Evolutionary conservation across 1,140 invertebrate species (phyloP).

Genomic region (Nilaparvata lugens): DNA sequence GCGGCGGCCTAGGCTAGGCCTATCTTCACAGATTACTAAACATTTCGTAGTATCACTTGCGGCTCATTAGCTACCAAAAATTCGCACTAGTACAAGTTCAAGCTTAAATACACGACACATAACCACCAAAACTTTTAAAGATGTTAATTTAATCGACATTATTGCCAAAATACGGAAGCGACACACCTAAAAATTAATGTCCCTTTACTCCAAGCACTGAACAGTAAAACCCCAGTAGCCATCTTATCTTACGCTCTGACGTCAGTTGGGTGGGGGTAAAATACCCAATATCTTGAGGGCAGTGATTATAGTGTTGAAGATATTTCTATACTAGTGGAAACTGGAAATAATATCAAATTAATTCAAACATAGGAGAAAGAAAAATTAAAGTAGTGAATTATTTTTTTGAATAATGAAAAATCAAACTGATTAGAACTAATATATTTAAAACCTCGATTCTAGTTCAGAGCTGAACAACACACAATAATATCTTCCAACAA

Average conservation of each 20-base stretch:
- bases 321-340: too few relatives aligned
- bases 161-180: slow-evolving; percentile 41
- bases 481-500: too few relatives aligned
- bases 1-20: slow-evolving; percentile 18
- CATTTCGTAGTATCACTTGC: slow-evolving; percentile 8
- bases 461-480: too few relatives aligned
- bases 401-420: too few relatives aligned
- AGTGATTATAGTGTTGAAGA: background rate
- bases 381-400: too few relatives aligned
- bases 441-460: too few relatives aligned
- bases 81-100: slow-evolving; percentile 28
- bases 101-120: slow-evolving; percentile 23
- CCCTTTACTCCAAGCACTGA: slow-evolving; percentile 37
- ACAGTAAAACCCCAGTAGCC: slow-evolving; percentile 41
- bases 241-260: slow-evolving; percentile 32
- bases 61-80: slow-evolving; percentile 21
- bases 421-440: too few relatives aligned
- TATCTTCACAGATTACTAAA: slow-evolving; percentile 16
- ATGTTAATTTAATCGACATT: slow-evolving; percentile 43
- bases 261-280: slow-evolving; percentile 18
- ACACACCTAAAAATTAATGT: slow-evolving; percentile 55
- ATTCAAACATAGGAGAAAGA: too few relatives aligned
- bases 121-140: slow-evolving; percentile 28
- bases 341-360: too few relatives aligned
- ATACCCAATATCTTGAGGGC: background rate